These are phyloP conservation scores for Bombus confusus DNA, from an alignment of 1,140 invertebrate species.

Conservation along the genomic window DNA sequence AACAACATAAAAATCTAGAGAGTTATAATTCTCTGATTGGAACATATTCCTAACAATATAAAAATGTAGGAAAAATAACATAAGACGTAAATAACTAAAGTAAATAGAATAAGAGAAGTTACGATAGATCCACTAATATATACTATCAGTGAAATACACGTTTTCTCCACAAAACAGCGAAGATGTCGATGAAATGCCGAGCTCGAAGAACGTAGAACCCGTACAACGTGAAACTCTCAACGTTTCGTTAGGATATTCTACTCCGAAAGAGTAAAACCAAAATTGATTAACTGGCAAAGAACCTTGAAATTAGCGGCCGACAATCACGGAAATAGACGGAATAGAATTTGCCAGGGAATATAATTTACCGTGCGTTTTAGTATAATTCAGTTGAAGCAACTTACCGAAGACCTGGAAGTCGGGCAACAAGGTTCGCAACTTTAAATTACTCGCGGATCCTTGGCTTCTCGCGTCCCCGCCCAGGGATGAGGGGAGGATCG, in stretches of 20 bases:
- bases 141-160: neutral
- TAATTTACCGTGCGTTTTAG: neutral
- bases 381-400: constrained; percentile 5
- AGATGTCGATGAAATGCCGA: neutral
- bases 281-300: neutral
- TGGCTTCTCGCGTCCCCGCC: neutral
- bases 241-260: neutral
- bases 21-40: neutral
- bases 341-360: neutral
- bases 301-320: neutral
- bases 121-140: no score
- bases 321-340: neutral
- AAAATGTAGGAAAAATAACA: no score
- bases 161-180: neutral
- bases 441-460: constrained; percentile 3
- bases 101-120: no score
- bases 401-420: neutral
- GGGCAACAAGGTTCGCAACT: neutral
- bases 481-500: neutral
- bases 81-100: no score
- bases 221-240: neutral
- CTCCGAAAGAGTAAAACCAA: neutral
- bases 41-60: no score
- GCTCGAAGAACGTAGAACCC: neutral
- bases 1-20: neutral